Base-by-base conservation (phyloP, 2,888 invertebrate genomes). In the Scelioninae gen. 2 region DNA sequence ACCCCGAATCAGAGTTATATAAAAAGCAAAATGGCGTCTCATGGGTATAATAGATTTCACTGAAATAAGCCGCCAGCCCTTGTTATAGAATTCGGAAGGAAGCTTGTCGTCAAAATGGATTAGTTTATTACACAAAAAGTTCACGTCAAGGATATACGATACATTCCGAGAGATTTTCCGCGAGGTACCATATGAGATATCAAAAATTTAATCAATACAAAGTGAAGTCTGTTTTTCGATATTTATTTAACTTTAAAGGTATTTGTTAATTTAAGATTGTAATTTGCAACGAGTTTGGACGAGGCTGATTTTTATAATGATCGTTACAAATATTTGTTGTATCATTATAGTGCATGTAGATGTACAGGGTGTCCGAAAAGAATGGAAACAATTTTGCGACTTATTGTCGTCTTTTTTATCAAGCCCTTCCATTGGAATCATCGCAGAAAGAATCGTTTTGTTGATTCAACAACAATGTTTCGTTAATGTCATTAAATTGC, bases 1-100 rank as follows among this genome's bases (percentile, higher is more conserved):
- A 70, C 52, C 50, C 22, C 55, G 69, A 65, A 70, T 67, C 65
- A 65, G 50, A 74, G 61, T 70, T 74, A 70, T 57, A 74, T 74
- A 74, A 65, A 74, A 74, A 61, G 45, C 73, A 64, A 68, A 55
- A 73, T 73, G 73, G 57, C 69, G 64, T 74, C 74, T 70, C 64
- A 22, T 11, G 68, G 61, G 71, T 60, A 65, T 74, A 74, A 74
- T 74, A 74, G 70, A 74, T 67, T 74, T 67, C 70, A 33, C 57
- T 52, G 65, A 64, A 74, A 70, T 64, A 74, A 74, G 69, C 45
- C 70, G 33, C 37, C 46, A 43, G 41, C 41, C 55, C 69, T 69
- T 65, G 69, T 64, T 60, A 69, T 60, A 60, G 46, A 64, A 60
- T 67, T 57, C 45, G 43, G 64, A 52, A 58, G 43, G 55, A 68